Percentiles rank a stretch among this genome's conserved stretches.
Conservation (phyloP, 1,140 invertebrate species). For the Drosophila kohkoa region DNA sequence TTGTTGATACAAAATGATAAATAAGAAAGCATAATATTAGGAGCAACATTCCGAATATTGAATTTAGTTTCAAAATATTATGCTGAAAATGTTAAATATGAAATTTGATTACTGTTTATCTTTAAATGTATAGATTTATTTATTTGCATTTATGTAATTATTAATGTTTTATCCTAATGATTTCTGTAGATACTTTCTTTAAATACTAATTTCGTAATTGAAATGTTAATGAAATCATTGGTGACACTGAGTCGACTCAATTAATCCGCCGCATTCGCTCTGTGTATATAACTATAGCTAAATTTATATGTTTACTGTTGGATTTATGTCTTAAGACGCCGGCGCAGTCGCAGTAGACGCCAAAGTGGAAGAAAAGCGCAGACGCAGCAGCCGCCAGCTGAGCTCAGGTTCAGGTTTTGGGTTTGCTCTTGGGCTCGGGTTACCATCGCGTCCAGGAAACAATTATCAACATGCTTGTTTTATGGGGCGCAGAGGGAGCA, state of each 20-base stretch:
- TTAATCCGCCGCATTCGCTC: slow-evolving; percentile 38
- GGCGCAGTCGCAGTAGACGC: slow-evolving; percentile 67
- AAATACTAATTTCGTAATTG: background rate
- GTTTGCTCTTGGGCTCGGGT: slow-evolving; percentile 52
- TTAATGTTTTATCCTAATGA: too few relatives aligned
- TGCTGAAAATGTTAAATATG: too few relatives aligned
- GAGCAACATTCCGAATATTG: too few relatives aligned
- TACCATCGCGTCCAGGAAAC: slow-evolving; percentile 74
- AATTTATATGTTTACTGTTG: slow-evolving; percentile 81
- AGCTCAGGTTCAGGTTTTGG: slow-evolving; percentile 55
- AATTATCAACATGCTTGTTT: slow-evolving; percentile 81
- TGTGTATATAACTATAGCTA: slow-evolving; percentile 63
- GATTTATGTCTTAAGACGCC: slow-evolving; percentile 76
- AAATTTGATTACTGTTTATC: too few relatives aligned
- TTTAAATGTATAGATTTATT: too few relatives aligned
- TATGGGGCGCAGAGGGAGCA: background rate
- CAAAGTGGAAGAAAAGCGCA: slow-evolving; percentile 18
- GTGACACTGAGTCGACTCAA: background rate
- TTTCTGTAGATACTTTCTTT: too few relatives aligned
- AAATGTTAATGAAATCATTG: background rate
- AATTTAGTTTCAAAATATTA: too few relatives aligned
- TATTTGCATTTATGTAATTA: too few relatives aligned
- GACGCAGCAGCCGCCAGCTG: slow-evolving; percentile 52
- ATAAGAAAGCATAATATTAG: too few relatives aligned
- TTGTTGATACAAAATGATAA: too few relatives aligned